Percentiles rank a stretch among this genome's conserved stretches.
Conservation (phyloP, 1,140 invertebrate genomes). For the Akabosia matsudoensis region DNA sequence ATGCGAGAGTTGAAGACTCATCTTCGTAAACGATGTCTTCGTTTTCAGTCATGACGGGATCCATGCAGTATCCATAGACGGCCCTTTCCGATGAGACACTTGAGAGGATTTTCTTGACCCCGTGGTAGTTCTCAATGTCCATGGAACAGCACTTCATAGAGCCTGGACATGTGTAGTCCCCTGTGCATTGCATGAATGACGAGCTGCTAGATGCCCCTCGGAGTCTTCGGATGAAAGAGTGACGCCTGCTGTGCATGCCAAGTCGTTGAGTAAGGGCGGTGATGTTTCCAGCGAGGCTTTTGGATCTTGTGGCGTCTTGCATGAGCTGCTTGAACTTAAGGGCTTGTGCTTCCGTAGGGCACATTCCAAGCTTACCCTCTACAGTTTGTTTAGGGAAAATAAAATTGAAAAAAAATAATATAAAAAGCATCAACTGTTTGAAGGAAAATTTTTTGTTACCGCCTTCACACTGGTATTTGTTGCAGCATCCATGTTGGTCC, state of each 20-base stretch:
- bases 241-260: not conserved
- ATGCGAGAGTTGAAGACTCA: not conserved
- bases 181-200: not conserved
- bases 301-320: not conserved
- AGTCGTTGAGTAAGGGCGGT: not conserved
- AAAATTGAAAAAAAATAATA: not conserved
- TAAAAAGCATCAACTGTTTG: not conserved
- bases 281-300: not conserved
- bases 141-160: slow-evolving; percentile 21
- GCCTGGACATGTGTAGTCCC: slow-evolving; percentile 7
- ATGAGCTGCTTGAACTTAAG: slow-evolving; percentile 6
- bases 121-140: slow-evolving; percentile 14
- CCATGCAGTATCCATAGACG: slow-evolving; percentile 20
- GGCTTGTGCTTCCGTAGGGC: slow-evolving; percentile 18
- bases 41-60: slow-evolving; percentile 2
- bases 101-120: not conserved
- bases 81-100: not conserved
- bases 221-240: not conserved
- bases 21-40: not conserved
- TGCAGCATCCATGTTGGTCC: slow-evolving; percentile 18
- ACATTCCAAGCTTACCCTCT: slow-evolving; percentile 17
- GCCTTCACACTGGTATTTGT: slow-evolving; percentile 21
- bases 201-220: not conserved
- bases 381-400: no score
- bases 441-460: not conserved